phyloP scores from a whole-genome alignment of 2,113 vertebrate species.

The Mormoops blainvillei region DNA sequence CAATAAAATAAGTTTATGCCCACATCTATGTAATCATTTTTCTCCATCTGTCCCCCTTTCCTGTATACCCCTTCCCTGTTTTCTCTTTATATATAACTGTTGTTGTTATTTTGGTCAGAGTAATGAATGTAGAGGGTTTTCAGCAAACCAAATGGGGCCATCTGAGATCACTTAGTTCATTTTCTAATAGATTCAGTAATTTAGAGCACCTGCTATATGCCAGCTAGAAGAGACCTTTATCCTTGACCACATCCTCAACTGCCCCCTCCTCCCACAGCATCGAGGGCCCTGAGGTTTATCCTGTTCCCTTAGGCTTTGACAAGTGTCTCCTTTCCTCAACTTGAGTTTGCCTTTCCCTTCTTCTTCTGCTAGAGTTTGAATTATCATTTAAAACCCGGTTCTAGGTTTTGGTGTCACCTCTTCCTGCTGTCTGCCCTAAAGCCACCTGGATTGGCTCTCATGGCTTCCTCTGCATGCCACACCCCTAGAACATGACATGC shows the following conservation, averaged over 20 bases:
- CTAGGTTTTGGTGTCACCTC: neutral
- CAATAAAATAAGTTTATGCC: neutral
- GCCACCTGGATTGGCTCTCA: neutral
- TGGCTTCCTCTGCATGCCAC: rapidly evolving
- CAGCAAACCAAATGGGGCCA: neutral
- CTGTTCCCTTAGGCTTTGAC: neutral
- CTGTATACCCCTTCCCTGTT: neutral
- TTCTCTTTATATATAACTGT: neutral
- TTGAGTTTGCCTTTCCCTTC: neutral
- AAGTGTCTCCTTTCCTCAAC: neutral
- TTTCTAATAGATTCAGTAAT: neutral
- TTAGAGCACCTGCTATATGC: neutral
- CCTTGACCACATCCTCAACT: neutral
- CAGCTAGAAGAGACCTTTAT: neutral
- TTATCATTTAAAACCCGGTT: neutral
- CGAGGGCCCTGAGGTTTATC: neutral
- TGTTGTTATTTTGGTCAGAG: neutral
- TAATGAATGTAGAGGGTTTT: neutral
- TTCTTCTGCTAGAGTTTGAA: neutral
- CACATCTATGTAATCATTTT: neutral
- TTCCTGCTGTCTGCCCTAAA: neutral
- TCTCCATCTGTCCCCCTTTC: neutral
- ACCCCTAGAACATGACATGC: too few species aligned
- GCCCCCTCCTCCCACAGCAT: rapidly evolving
- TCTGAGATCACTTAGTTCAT: neutral